A percentile compares a stretch with the other conserved stretches of the same genome.
phyloP scores from a whole-genome alignment of 2,113 vertebrate species.

The Bombycilla garrulus region DNA sequence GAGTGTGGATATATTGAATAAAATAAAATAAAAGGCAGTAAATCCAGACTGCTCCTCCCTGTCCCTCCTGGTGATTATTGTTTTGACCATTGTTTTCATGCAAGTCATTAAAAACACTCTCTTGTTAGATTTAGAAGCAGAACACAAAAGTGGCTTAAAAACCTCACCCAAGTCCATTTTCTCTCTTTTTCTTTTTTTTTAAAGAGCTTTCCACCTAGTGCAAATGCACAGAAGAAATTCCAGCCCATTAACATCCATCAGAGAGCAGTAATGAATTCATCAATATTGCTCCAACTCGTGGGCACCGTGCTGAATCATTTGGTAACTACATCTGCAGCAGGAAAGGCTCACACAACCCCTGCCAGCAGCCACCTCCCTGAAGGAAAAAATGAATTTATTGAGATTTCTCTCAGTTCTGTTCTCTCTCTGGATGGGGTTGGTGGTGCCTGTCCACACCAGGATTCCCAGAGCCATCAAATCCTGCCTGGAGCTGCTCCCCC shows the following conservation, averaged over 20 bases:
- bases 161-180: not conserved
- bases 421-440: not conserved
- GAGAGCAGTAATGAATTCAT: slow-evolving; percentile 33
- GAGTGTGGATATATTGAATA: not conserved
- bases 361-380: not conserved
- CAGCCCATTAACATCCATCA: slow-evolving; percentile 49
- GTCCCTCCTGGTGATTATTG: not conserved
- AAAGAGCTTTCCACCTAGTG: not conserved
- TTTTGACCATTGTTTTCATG: not conserved
- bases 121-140: not conserved
- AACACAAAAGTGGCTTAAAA: not conserved
- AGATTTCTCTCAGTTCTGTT: not conserved
- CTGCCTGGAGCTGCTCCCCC: not conserved
- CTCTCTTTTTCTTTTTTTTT: not conserved
- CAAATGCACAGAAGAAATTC: not conserved
- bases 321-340: slow-evolving; percentile 31
- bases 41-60: not conserved
- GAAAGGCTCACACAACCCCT: not conserved
- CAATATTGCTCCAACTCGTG: not conserved
- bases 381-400: not conserved
- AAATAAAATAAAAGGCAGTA: not conserved
- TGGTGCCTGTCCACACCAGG: not conserved
- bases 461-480: not conserved
- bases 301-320: slow-evolving; percentile 38
- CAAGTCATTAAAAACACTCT: not conserved